A percentile compares a stretch with the other conserved stretches of the same genome.
phyloP scores from a whole-genome alignment of 2,797 vertebrate species.

The Phataginus tetradactyla region DNA sequence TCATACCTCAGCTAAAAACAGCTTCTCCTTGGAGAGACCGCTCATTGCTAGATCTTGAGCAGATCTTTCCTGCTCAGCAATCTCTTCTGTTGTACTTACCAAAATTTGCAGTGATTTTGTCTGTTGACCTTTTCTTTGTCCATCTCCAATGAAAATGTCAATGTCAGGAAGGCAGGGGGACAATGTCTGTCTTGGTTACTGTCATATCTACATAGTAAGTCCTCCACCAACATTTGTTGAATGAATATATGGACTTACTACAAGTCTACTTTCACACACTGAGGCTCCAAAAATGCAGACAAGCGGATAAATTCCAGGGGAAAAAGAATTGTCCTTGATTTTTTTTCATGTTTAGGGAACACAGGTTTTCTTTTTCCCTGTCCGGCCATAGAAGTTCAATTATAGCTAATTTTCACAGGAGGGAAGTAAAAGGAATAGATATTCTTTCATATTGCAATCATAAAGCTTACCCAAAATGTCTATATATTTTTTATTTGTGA shows the following conservation, averaged over 20 bases:
- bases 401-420: slow-evolving; percentile 34
- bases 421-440: background rate
- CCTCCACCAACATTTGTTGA: background rate
- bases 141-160: background rate
- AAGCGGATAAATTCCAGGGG: background rate
- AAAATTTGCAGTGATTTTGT: background rate
- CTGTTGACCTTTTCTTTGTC: background rate
- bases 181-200: background rate
- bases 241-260: background rate
- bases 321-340: background rate
- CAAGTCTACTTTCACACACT: background rate
- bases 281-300: background rate
- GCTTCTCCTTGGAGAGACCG: background rate
- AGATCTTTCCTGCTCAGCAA: background rate
- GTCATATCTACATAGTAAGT: background rate
- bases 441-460: background rate
- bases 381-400: background rate
- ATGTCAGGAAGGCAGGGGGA: background rate
- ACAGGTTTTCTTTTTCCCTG: background rate
- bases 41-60: background rate
- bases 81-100: background rate
- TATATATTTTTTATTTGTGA: background rate
- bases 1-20: background rate
- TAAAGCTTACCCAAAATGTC: background rate
- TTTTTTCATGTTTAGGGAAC: background rate